Conservation (phyloP, 2,888 invertebrate species). For the Drosophila affinis region DNA sequence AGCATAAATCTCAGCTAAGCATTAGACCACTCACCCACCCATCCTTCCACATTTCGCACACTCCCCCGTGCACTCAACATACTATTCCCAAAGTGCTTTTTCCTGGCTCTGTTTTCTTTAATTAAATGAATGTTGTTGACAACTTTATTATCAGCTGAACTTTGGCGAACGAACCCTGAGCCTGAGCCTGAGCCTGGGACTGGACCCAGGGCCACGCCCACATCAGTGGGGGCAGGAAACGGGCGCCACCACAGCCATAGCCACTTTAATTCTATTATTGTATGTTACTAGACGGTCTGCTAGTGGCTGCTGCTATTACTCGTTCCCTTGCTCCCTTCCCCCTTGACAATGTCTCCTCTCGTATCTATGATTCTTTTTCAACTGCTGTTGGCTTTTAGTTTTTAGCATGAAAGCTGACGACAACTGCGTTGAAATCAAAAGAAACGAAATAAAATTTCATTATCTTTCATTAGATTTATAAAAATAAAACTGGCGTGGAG, state of each 20-base stretch:
- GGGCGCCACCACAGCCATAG: conserved; percentile 39
- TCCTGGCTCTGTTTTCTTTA: conserved; percentile 78
- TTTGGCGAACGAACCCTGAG: conserved; percentile 57
- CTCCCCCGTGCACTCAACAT: conserved; percentile 23
- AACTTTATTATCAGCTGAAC: conserved; percentile 80
- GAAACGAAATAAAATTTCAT: conserved; percentile 75
- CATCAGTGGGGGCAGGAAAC: conserved; percentile 18
- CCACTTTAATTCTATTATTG: conserved; percentile 79
- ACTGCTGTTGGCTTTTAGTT: conserved; percentile 69
- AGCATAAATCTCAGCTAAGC: conserved; percentile 70
- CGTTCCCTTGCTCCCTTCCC: neutral
- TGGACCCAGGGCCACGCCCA: conserved; percentile 30
- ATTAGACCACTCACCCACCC: conserved; percentile 45
- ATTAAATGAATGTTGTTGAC: conserved; percentile 82
- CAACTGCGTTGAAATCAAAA: conserved; percentile 72
- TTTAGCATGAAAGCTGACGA: conserved; percentile 60
- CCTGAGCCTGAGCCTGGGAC: conserved; percentile 20
- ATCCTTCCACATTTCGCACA: neutral
- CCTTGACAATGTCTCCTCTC: neutral
- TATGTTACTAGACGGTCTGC: conserved; percentile 50
- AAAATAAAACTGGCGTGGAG: conserved; percentile 65
- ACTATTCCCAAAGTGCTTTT: conserved; percentile 69
- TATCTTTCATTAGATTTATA: conserved; percentile 80
- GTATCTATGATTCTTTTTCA: conserved; percentile 59
- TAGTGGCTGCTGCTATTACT: neutral